Conservation (phyloP, 23 tunicate genomes). For the Ascidia mentula region DNA sequence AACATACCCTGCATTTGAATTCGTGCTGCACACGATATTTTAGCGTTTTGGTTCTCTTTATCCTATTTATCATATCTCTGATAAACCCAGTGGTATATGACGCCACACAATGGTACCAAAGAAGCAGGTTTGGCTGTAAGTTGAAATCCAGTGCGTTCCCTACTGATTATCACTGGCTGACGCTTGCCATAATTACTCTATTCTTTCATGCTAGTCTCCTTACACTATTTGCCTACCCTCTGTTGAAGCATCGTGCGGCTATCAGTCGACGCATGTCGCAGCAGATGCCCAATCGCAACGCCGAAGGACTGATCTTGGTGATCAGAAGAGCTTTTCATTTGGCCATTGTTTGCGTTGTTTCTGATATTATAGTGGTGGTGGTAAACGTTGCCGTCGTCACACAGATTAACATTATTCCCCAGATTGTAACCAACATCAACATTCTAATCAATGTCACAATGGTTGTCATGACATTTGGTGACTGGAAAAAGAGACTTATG, state of each 20-base stretch:
- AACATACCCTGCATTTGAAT: slow-evolving; percentile 15
- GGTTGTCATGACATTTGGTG: slow-evolving; percentile 9
- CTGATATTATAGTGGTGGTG: slow-evolving; percentile 22
- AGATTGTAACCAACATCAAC: slow-evolving; percentile 10
- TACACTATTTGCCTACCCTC: slow-evolving; percentile 11
- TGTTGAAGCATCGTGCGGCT: slow-evolving; percentile 12
- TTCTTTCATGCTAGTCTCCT: slow-evolving; percentile 17
- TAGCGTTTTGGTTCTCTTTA: background rate
- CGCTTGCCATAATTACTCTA: slow-evolving; percentile 12
- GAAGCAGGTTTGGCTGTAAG: slow-evolving; percentile 25
- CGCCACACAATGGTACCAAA: slow-evolving; percentile 20
- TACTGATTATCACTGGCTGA: slow-evolving; percentile 13
- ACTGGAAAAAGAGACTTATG: slow-evolving; percentile 14
- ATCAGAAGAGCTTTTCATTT: slow-evolving; percentile 22
- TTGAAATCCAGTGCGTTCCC: slow-evolving; percentile 20
- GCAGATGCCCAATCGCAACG: background rate
- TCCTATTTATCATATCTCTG: slow-evolving; percentile 8
- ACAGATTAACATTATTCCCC: slow-evolving; percentile 13
- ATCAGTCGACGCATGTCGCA: background rate
- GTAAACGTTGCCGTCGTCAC: slow-evolving; percentile 22
- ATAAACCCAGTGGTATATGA: slow-evolving; percentile 20
- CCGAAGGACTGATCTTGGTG: background rate
- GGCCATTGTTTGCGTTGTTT: slow-evolving; percentile 24
- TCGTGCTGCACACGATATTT: slow-evolving; percentile 12
- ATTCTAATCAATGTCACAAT: background rate